Evolutionary conservation across 2,888 invertebrate genomes (phyloP), one percentile per base, ranked within the genome.

Genomic region (Emesis russula): DNA sequence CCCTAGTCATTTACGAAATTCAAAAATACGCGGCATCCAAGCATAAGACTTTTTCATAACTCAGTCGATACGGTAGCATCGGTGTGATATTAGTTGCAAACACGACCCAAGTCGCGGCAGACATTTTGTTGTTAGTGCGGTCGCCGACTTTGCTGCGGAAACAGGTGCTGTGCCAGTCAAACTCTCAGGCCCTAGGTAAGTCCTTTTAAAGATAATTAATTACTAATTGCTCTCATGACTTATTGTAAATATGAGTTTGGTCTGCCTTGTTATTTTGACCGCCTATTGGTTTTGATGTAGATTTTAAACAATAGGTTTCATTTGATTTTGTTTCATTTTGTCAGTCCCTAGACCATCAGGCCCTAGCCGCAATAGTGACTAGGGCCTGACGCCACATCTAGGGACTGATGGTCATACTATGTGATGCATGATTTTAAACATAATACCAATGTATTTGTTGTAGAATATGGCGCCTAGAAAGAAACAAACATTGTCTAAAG

Each of bases 201-300:
- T 71, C 33, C n/a, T 71, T 71, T 71, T 71, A 71, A 71, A n/a
- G 15, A 71, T 38, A 71, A n/a, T 71, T 71, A 36, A 36, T 71
- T 71, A 38, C 38, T 71, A 96, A 96, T 92, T 93, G 36, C n/a
- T 71, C 38, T 81, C 7, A 73, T 71, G 36, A 71, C 71, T 73
- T 81, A 81, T 73, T 81, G 15, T 48, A 48, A 48, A 48, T 48
- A 15, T 48, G 48, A 78, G 78, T 78, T 83, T 78, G n/a, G 31
- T 66, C 44, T 83, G 79, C 79, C 78, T 83, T 74, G 74, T 83
- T 81, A 83, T 83, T 83, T 81, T 87, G 81, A 74, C 63, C 80
- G 41, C 77, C 76, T 77, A n/a, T 70, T 81, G 63, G 73, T 88
- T 78, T 85, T 83, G 58, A 63, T 63, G 58, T 25, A 3, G 58